Percentiles rank a stretch among this genome's conserved stretches.
These are phyloP conservation scores for Sphaerodactylus townsendi DNA, from an alignment of 2,113 vertebrate species.

Conservation along the genomic window DNA sequence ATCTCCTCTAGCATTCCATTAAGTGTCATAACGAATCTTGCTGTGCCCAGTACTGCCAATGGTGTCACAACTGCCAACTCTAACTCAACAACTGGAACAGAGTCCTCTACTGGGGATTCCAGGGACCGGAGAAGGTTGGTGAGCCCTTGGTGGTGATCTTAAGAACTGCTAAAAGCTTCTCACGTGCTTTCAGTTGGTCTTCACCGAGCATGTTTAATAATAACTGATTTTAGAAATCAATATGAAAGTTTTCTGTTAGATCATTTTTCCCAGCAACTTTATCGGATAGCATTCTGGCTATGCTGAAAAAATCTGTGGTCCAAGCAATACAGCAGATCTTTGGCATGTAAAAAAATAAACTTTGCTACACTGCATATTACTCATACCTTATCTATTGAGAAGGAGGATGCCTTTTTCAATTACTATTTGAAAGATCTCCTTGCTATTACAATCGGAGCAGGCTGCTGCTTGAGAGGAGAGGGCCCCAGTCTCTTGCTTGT, in stretches of 20 bases:
- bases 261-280: background rate
- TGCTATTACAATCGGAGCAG: background rate
- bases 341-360: background rate
- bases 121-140: conserved; percentile 77
- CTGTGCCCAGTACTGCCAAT: conserved; percentile 65
- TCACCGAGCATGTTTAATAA: background rate
- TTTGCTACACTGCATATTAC: background rate
- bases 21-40: conserved; percentile 76
- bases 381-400: background rate
- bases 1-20: conserved; percentile 69
- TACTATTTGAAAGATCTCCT: background rate
- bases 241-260: background rate
- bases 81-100: conserved; percentile 60
- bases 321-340: background rate
- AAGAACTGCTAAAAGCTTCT: background rate
- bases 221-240: background rate
- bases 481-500: background rate
- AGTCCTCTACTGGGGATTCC: conserved; percentile 70
- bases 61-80: conserved; percentile 53
- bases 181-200: background rate
- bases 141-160: conserved; percentile 25
- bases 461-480: background rate
- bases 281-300: background rate
- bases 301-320: background rate
- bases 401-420: background rate